A percentile compares a stretch with the other conserved stretches of the same genome.
These are phyloP conservation scores for Theretra japonica DNA, from an alignment of 2,888 invertebrate species.

Conservation along the genomic window DNA sequence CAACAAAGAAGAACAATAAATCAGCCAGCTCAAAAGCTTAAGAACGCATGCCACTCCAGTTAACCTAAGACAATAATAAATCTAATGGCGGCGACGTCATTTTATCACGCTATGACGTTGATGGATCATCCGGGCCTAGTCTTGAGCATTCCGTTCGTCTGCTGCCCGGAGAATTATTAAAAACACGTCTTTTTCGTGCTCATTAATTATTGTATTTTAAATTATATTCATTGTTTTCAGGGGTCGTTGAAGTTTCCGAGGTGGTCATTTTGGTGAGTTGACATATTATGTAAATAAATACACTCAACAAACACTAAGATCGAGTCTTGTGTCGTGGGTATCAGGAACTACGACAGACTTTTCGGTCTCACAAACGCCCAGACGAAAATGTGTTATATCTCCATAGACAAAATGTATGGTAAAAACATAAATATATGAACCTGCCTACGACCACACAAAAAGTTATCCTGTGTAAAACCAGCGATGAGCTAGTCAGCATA, in stretches of 20 bases:
- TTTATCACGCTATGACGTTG: conserved; percentile 70
- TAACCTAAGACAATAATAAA: conserved; percentile 70
- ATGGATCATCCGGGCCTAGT: conserved; percentile 61
- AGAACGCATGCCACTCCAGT: conserved; percentile 58
- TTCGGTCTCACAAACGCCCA: too few relatives aligned
- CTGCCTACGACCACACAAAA: too few relatives aligned
- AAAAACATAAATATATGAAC: too few relatives aligned
- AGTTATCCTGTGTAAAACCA: too few relatives aligned
- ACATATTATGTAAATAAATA: too few relatives aligned
- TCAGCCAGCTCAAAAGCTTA: conserved; percentile 60
- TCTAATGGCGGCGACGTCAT: conserved; percentile 66
- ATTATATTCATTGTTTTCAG: neutral
- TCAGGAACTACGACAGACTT: too few relatives aligned
- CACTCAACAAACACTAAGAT: too few relatives aligned
- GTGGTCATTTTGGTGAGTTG: too few relatives aligned
- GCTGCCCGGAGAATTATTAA: conserved; percentile 53
- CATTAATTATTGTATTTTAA: conserved; percentile 44
- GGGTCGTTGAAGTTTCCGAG: neutral
- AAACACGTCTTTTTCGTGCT: conserved; percentile 41
- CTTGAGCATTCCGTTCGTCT: conserved; percentile 67
- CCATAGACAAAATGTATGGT: too few relatives aligned
- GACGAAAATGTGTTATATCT: too few relatives aligned
- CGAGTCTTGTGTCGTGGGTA: too few relatives aligned
- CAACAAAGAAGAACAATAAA: conserved; percentile 52
- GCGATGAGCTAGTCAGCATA: too few relatives aligned